phyloP scores from a whole-genome alignment of 2,888 invertebrate species.

The Agonopterix alstromeriana region DNA sequence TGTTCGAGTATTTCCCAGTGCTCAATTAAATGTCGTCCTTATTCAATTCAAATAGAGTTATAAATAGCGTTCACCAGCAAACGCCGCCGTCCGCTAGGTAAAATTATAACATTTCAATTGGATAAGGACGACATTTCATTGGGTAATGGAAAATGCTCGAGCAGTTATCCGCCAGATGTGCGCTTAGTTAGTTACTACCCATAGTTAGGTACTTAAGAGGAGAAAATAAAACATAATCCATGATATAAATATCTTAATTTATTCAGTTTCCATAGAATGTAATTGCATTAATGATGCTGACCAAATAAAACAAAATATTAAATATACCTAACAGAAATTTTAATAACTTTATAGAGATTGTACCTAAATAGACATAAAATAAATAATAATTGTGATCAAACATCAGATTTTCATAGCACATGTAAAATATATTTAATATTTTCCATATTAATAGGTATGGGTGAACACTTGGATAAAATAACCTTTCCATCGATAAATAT shows the following conservation, averaged over 20 bases:
- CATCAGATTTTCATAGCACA: background rate
- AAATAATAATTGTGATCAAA: background rate
- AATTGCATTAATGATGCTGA: constrained; percentile 55
- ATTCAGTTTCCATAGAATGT: constrained; percentile 59
- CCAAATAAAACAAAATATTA: constrained; percentile 43
- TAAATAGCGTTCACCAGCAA: no score
- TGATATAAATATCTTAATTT: constrained; percentile 62
- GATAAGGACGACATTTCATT: no score
- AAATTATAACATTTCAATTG: no score
- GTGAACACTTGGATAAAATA: background rate
- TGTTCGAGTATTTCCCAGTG: no score
- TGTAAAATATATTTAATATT: background rate
- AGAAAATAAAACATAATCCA: constrained; percentile 6
- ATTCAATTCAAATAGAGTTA: no score
- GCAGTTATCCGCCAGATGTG: no score
- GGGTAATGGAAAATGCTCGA: no score
- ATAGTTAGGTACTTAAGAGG: no score
- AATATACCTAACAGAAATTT: constrained; percentile 45
- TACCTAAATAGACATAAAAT: constrained; percentile 15
- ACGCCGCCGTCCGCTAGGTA: no score
- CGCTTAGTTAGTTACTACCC: no score
- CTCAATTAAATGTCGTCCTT: no score
- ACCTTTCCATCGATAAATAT: background rate
- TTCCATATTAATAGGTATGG: background rate
- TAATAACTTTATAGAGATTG: constrained; percentile 32